Evolutionary conservation across 1,140 invertebrate genomes (phyloP), one percentile per base, ranked within the genome.

Genomic region (Ceratosolen solmsi): DNA sequence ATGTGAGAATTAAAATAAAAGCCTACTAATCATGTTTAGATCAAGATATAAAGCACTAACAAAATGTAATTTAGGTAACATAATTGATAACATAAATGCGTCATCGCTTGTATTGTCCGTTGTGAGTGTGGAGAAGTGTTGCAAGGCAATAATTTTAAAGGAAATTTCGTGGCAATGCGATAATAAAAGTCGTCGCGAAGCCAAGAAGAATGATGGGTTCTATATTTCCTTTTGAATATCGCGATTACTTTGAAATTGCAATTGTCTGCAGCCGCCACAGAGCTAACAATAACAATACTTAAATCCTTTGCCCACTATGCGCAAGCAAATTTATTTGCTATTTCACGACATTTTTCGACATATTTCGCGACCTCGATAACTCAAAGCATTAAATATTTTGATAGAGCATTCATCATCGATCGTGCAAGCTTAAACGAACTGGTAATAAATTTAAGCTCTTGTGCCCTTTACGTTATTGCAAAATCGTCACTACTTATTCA

Each of bases 121-220:
- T 36, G 9, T 25, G 27, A 27, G n/a, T n/a, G n/a, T n/a, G n/a
- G 25, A 41, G 22, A 49, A 27, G n/a, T 49, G 65, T 68, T 68
- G 46, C 1, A 65, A 63, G 74, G 51, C 33, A 79, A 54, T 49
- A 15, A 70, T 22, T 17, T 5, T 11, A 25, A 5, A 27, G 33
- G 3, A 70, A 7, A 70, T 38, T 79, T 79, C 25, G 49, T 38
- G 17, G 1, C 27, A 25, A 13, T 27, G n/a, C 41, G n/a, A 63
- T 79, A 68, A 36, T 80, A 80, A 80, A 80, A 33, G 41, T 51
- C 33, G 41, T 51, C 33, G 30, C 3, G 27, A 80, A 63, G 25
- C 22, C 17, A 4, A 5, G n/a, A 46, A 51, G 36, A 51, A 51
- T 73, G 9, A 80, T 80, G 36, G n/a, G 15, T 49, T 73, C 49